Conservation (phyloP, 2,113 vertebrate species). For the Melanotaenia duboulayi region DNA sequence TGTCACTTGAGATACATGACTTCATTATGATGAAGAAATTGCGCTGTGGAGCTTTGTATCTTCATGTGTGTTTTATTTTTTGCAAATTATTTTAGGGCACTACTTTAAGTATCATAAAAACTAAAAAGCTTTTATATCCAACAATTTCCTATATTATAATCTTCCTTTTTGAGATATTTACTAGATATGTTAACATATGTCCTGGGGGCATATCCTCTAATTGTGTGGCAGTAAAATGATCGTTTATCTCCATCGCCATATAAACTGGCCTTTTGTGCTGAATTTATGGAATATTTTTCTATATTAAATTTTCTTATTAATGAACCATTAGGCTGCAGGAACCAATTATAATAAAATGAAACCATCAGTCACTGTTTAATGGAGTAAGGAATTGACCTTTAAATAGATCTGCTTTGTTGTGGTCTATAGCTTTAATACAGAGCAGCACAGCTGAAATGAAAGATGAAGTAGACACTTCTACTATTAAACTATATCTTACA, state of each 20-base stretch:
- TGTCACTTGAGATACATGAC: neutral
- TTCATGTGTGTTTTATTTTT: too few species aligned
- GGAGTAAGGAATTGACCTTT: slow-evolving; percentile 58
- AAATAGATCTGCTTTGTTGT: slow-evolving; percentile 33
- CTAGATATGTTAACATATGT: slow-evolving; percentile 12
- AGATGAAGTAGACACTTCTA: slow-evolving; percentile 5
- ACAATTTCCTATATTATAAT: neutral
- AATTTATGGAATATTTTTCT: slow-evolving; percentile 45
- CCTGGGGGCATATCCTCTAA: neutral
- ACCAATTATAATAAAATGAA: slow-evolving; percentile 64
- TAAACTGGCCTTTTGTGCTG: slow-evolving; percentile 51
- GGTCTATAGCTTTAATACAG: slow-evolving; percentile 19
- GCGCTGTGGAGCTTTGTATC: too few species aligned
- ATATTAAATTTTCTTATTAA: slow-evolving; percentile 67
- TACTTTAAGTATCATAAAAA: neutral
- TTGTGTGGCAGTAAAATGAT: slow-evolving; percentile 24
- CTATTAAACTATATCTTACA: neutral
- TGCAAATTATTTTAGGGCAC: neutral
- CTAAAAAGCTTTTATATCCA: neutral
- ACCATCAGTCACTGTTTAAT: slow-evolving; percentile 53
- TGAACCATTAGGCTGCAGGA: slow-evolving; percentile 50
- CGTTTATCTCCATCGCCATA: slow-evolving; percentile 11
- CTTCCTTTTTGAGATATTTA: slow-evolving; percentile 10
- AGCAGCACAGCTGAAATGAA: slow-evolving; percentile 12
- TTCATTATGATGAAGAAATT: neutral